Conservation (phyloP, 2,888 invertebrate genomes). For the Brachycybe producta region DNA sequence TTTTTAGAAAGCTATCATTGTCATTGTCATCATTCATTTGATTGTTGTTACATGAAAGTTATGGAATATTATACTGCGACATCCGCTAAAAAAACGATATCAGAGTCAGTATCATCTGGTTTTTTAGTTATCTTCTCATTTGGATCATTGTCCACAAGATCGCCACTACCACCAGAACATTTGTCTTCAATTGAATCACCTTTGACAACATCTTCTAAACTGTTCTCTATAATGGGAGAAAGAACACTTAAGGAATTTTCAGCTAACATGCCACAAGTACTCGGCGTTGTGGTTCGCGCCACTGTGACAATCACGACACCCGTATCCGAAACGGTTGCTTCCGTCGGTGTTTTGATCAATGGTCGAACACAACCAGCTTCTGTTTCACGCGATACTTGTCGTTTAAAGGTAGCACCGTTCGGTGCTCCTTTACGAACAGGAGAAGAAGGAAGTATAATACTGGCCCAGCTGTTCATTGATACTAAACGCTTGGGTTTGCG, state of each 20-base stretch:
- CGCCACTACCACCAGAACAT: not conserved
- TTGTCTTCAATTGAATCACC: not conserved
- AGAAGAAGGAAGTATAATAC: slow-evolving; percentile 1
- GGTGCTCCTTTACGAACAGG: not conserved
- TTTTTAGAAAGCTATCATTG: not conserved
- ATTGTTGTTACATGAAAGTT: not conserved
- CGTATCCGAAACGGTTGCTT: not conserved
- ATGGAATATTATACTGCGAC: too few species aligned
- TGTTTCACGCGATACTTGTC: not conserved
- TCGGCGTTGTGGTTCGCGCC: not conserved
- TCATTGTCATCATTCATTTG: not conserved
- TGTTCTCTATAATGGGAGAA: slow-evolving; percentile 7
- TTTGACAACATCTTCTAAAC: slow-evolving; percentile 2
- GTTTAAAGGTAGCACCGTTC: not conserved
- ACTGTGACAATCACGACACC: not conserved
- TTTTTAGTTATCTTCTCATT: not conserved
- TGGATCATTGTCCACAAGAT: not conserved
- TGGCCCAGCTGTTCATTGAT: slow-evolving; percentile 13
- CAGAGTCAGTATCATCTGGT: too few species aligned
- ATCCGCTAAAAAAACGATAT: too few species aligned
- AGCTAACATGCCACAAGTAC: not conserved
- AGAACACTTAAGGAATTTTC: slow-evolving; percentile 1
- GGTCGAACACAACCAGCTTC: not conserved
- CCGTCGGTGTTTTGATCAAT: not conserved
- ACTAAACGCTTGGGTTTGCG: slow-evolving; percentile 2